These are phyloP conservation scores for Drymonia ruficornis DNA, from an alignment of 2,888 invertebrate species.

Conservation along the genomic window DNA sequence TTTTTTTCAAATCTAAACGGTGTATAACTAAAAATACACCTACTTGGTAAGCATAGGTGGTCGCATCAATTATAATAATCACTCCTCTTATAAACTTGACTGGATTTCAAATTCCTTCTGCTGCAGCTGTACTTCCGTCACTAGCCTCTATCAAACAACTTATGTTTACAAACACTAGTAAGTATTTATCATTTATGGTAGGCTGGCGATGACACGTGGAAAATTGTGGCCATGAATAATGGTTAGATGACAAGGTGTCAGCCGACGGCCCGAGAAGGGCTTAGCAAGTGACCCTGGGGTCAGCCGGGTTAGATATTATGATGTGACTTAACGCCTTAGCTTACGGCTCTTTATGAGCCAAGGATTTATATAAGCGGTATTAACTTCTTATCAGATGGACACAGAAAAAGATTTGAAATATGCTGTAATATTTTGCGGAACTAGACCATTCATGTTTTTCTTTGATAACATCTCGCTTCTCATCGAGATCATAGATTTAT, in stretches of 20 bases:
- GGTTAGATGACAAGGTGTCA: constrained; percentile 64
- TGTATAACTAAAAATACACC: too few relatives aligned
- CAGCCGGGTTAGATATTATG: constrained; percentile 25
- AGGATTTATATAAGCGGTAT: background rate
- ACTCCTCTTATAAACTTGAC: background rate
- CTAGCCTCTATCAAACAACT: background rate
- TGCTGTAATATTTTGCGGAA: background rate
- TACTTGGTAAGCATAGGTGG: too few relatives aligned
- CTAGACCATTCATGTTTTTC: background rate
- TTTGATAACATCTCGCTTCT: too few relatives aligned
- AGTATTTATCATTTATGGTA: constrained; percentile 53
- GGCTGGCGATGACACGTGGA: constrained; percentile 70
- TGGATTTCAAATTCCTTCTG: background rate
- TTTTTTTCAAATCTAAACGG: too few relatives aligned
- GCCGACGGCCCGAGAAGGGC: constrained; percentile 40
- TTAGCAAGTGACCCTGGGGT: constrained; percentile 31
- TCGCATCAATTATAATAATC: too few relatives aligned
- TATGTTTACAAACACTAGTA: constrained; percentile 39
- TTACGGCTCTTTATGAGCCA: background rate
- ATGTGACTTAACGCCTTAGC: constrained; percentile 3
- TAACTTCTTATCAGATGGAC: background rate
- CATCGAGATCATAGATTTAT: too few relatives aligned
- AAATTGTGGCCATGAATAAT: constrained; percentile 76
- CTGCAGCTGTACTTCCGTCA: background rate
- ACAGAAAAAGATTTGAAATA: constrained; percentile 7